phyloP scores from a whole-genome alignment of 2,797 vertebrate species.

The Danio tinwini region DNA sequence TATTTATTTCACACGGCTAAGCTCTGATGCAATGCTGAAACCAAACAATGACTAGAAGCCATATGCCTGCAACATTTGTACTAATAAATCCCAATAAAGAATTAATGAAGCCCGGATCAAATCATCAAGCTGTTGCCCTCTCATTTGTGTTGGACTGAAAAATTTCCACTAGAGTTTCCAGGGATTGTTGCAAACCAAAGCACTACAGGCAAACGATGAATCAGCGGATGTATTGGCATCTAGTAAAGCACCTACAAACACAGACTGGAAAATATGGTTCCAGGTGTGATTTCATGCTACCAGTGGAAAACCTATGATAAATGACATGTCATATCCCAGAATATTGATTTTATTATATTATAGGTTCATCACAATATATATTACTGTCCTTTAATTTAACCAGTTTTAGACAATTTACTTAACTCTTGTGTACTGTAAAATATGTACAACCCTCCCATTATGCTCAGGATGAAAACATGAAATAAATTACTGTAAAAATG shows the following conservation, averaged over 20 bases:
- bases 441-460: no score
- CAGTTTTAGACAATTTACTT: background rate
- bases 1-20: constrained; percentile 17
- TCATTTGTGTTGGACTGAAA: constrained; percentile 34
- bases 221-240: constrained; percentile 38
- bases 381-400: constrained; percentile 3
- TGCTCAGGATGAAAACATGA: no score
- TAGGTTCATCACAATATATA: constrained; percentile 25
- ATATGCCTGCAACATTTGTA: constrained; percentile 57
- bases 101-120: constrained; percentile 54
- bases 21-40: constrained; percentile 30
- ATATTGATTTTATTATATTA: constrained; percentile 25
- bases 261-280: constrained; percentile 32
- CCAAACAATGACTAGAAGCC: constrained; percentile 39
- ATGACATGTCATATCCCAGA: constrained; percentile 33
- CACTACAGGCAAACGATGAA: constrained; percentile 5
- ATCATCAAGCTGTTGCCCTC: constrained; percentile 55
- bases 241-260: constrained; percentile 40
- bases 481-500: no score
- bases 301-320: constrained; percentile 13
- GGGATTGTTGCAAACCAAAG: constrained; percentile 30
- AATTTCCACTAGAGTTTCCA: constrained; percentile 25
- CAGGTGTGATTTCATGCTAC: constrained; percentile 28
- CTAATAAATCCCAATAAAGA: constrained; percentile 56
- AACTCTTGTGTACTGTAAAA: no score